Base-by-base conservation (phyloP, 2,888 invertebrate species). In the Eupithecia dodoneata region DNA sequence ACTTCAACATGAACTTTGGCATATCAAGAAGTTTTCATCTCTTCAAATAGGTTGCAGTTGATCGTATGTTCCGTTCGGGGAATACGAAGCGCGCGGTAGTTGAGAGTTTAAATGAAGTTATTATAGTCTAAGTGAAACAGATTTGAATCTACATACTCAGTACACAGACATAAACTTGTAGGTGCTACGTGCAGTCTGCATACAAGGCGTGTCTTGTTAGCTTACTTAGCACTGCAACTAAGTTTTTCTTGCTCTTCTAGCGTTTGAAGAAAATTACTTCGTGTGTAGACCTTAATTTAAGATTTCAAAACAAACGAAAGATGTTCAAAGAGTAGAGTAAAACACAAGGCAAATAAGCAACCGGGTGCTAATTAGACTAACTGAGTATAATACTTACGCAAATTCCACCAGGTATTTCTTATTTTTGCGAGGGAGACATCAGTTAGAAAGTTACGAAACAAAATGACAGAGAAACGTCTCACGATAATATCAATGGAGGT, bases 1-100 rank as follows among this genome's bases (percentile, higher is more conserved):
- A 85, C 85, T 86, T 81, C 82, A 87, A 30, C 84, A 83, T 80
- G 80, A 81, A 87, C 83, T 85, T 84, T 82, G 72, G 71, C 80
- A 82, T 81, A 83, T 83, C 83, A 83, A 83, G 74, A 79, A 81
- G 83, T 82, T 83, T 82, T 78, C 76, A 76, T 78, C 75, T 76
- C 49, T 75, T 79, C 47, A 73, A 75, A 73, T 67, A 74, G 74
- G 72, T 72, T 76, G 78, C 67, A 63, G 76, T 73, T 63, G 75
- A 75, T 77, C 75, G 52, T 72, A 42, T 79, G 55, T 77, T 77
- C 70, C 45, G 66, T 78, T 77, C 66, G 47, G 71, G 73, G 76
- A 72, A 77, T 69, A 73, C 42, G 74, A 42, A 76, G 66, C 59
- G 63, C 72, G 72, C 67, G 59, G 67, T 74, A 69, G 67, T 74